Percentiles rank a stretch among this genome's conserved stretches.
Evolutionary conservation across 2,888 invertebrate species (phyloP).

Genomic region (Protonemura montana): DNA sequence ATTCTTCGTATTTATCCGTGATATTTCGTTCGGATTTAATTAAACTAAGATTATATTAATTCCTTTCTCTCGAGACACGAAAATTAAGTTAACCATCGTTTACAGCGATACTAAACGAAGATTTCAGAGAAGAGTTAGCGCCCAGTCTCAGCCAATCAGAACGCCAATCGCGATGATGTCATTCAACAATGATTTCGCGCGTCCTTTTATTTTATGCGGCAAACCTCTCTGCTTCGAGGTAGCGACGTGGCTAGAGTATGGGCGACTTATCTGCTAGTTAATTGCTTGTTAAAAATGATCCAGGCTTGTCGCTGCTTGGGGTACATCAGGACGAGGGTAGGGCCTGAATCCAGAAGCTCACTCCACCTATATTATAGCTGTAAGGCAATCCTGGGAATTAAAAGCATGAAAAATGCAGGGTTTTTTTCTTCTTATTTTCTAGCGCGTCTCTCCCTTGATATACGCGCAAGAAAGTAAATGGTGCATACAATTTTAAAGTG

Average conservation of each 20-base stretch:
- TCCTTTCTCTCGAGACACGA: background rate
- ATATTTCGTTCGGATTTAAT: background rate
- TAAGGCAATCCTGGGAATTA: constrained; percentile 49
- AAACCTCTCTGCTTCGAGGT: background rate
- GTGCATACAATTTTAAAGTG: no score
- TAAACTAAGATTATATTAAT: background rate
- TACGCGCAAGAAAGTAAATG: no score
- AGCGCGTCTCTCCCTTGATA: background rate
- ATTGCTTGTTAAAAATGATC: constrained; percentile 42
- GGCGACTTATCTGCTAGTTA: constrained; percentile 27
- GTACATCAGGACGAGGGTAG: constrained; percentile 7
- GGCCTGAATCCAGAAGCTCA: constrained; percentile 44
- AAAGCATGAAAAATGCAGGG: constrained; percentile 49
- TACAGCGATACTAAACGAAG: background rate
- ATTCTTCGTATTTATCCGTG: background rate
- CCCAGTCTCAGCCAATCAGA: no score
- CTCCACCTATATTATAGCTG: constrained; percentile 45
- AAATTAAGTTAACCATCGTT: background rate
- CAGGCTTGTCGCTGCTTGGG: constrained; percentile 24
- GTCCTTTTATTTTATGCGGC: no score
- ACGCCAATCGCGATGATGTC: no score
- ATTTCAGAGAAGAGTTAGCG: no score
- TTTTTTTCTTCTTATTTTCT: constrained; percentile 13
- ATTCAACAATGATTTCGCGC: no score
- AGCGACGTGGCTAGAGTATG: background rate